A percentile compares a stretch with the other conserved stretches of the same genome.
Evolutionary conservation across 2,797 vertebrate species (phyloP).

Genomic region (Sciurus carolinensis): DNA sequence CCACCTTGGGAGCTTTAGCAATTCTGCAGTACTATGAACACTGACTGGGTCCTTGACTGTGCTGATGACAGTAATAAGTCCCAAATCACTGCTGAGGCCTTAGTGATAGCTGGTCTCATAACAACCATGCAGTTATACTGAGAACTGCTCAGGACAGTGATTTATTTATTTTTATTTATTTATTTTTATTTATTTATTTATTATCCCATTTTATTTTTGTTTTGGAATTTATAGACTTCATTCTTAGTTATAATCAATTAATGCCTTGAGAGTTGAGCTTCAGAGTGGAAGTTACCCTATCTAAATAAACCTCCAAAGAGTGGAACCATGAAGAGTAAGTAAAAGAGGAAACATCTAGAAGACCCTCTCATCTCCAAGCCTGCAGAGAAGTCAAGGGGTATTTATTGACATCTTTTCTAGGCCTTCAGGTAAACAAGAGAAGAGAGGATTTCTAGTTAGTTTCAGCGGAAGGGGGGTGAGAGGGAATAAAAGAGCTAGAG

Average conservation of each 20-base stretch:
- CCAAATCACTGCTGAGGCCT: neutral
- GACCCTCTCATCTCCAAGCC: fast-evolving
- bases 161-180: too few species aligned
- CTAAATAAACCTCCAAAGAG: neutral
- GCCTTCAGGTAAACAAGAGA: neutral
- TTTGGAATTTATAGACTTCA: neutral
- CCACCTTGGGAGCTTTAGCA: neutral
- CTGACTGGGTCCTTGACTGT: neutral
- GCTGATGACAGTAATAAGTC: neutral
- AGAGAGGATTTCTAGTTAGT: neutral
- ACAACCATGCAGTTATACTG: neutral
- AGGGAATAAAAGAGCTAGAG: neutral
- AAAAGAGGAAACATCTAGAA: neutral
- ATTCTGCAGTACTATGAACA: neutral
- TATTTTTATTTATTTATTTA: neutral
- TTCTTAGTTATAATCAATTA: neutral
- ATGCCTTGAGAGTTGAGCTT: neutral
- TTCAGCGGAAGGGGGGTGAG: too few species aligned
- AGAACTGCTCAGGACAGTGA: neutral
- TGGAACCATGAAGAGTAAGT: neutral
- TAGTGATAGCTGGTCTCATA: neutral
- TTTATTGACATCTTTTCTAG: neutral
- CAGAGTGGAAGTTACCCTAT: neutral
- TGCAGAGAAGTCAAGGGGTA: neutral
- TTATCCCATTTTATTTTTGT: neutral